Evolutionary conservation across 2,888 invertebrate genomes (phyloP).

Genomic region (Syritta pipiens): DNA sequence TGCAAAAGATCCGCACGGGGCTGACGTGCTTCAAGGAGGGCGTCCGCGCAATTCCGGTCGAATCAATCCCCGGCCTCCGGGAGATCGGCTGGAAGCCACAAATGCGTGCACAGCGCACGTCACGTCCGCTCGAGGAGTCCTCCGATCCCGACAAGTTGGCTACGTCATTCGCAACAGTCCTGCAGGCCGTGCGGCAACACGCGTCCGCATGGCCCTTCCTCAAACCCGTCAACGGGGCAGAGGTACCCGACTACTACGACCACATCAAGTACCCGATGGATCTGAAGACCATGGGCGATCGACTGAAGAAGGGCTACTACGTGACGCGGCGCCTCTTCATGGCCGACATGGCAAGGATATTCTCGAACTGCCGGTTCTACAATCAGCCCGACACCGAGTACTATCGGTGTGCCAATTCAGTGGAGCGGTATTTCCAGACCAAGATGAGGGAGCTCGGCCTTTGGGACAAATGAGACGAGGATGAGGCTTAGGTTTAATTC

Average conservation of each 20-base stretch:
- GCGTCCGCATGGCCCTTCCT: constrained; percentile 94
- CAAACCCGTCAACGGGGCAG: constrained; percentile 92
- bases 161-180: constrained; percentile 82
- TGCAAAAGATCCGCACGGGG: constrained; percentile 88
- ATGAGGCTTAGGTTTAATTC: constrained; percentile 9
- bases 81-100: constrained; percentile 89
- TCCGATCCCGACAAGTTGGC: constrained; percentile 84
- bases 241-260: constrained; percentile 96
- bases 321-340: constrained; percentile 91
- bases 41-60: constrained; percentile 88
- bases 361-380: constrained; percentile 95
- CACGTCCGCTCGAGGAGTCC: constrained; percentile 83
- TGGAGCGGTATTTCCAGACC: constrained; percentile 93
- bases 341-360: constrained; percentile 95
- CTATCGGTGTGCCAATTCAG: constrained; percentile 90
- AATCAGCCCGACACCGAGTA: constrained; percentile 96
- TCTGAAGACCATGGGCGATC: constrained; percentile 79
- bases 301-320: constrained; percentile 83
- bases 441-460: constrained; percentile 92
- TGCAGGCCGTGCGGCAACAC: constrained; percentile 86
- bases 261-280: constrained; percentile 98
- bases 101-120: constrained; percentile 79
- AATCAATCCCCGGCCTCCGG: constrained; percentile 89
- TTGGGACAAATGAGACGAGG: constrained; percentile 85
- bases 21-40: constrained; percentile 93